Evolutionary conservation across 2,888 invertebrate genomes (phyloP).

Genomic region (Bellardia bayeri): DNA sequence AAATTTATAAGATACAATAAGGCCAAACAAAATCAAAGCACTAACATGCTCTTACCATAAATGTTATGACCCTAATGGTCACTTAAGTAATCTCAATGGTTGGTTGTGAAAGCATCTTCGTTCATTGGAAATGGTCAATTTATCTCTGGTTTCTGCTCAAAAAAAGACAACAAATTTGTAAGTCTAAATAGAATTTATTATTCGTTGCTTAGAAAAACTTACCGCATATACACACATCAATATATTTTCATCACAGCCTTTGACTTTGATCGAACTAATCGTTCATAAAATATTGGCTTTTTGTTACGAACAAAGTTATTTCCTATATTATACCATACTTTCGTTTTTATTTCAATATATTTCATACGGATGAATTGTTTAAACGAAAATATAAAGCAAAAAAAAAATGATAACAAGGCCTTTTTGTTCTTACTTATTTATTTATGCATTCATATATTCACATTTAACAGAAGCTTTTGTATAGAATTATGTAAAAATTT

Average conservation of each 20-base stretch:
- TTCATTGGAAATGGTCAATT: conserved; percentile 39
- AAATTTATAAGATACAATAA: conserved; percentile 36
- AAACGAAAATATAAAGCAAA: neutral
- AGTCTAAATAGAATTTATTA: conserved; percentile 59
- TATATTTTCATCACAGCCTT: conserved; percentile 35
- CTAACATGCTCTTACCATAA: conserved; percentile 10
- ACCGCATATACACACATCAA: conserved; percentile 9
- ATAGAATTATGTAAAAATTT: conserved; percentile 37
- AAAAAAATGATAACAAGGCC: conserved; percentile 21
- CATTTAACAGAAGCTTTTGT: conserved; percentile 14
- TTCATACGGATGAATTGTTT: conserved; percentile 42
- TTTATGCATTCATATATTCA: conserved; percentile 50
- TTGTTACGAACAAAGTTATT: conserved; percentile 34
- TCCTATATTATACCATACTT: neutral
- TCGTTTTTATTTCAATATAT: conserved; percentile 18
- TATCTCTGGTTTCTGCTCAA: conserved; percentile 31
- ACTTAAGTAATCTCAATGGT: conserved; percentile 44
- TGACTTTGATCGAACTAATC: conserved; percentile 60
- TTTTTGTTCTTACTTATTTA: conserved; percentile 28
- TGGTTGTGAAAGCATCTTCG: neutral
- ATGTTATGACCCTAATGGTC: conserved; percentile 61
- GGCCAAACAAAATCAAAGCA: conserved; percentile 20
- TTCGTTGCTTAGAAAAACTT: conserved; percentile 19
- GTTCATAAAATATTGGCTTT: conserved; percentile 57
- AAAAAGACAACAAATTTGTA: conserved; percentile 54